A percentile compares a stretch with the other conserved stretches of the same genome.
Evolutionary conservation across 2,888 invertebrate genomes (phyloP).

Genomic region (Drosophila nigricruria): DNA sequence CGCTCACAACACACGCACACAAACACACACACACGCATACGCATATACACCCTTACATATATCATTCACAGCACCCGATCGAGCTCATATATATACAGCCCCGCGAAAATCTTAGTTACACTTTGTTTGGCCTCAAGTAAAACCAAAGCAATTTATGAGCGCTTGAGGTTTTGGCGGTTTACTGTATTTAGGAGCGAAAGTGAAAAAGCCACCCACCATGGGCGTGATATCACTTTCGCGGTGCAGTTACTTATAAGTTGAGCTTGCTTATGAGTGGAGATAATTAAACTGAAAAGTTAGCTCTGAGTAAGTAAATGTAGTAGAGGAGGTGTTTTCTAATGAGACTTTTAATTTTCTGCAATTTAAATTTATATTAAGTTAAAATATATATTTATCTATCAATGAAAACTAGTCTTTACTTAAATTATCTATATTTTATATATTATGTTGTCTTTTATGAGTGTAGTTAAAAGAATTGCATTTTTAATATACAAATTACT

Average conservation of each 20-base stretch:
- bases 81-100: slow-evolving; percentile 28
- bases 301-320: no score
- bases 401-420: no score
- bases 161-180: slow-evolving; percentile 12
- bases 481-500: no score
- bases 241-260: not conserved
- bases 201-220: slow-evolving; percentile 13
- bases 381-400: no score
- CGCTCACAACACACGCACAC: slow-evolving; percentile 35
- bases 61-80: slow-evolving; percentile 71
- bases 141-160: slow-evolving; percentile 22
- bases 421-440: no score
- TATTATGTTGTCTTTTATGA: no score
- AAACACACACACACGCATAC: slow-evolving; percentile 11
- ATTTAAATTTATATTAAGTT: no score
- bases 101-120: slow-evolving; percentile 62
- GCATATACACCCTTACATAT: slow-evolving; percentile 39
- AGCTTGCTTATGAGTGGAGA: not conserved
- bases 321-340: no score
- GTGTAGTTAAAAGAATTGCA: no score
- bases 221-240: not conserved
- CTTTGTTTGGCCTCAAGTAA: slow-evolving; percentile 13
- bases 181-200: not conserved
- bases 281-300: not conserved
- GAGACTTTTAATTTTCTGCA: no score